A percentile compares a stretch with the other conserved stretches of the same genome.
Evolutionary conservation across 2,888 invertebrate species (phyloP).

Genomic region (Merodon equestris): DNA sequence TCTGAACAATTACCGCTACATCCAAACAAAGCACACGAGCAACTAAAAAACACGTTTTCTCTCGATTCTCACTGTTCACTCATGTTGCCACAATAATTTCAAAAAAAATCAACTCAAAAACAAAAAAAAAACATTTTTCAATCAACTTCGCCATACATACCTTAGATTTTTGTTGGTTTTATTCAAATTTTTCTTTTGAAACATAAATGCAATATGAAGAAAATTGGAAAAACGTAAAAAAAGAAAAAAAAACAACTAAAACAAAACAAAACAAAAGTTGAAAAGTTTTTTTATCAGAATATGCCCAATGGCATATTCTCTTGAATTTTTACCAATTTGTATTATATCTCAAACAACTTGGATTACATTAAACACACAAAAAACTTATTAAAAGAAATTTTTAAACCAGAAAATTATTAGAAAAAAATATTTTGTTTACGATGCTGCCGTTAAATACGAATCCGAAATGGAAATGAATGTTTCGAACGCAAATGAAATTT

Average conservation of each 20-base stretch:
- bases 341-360: background rate
- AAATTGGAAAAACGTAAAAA: background rate
- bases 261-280: slow-evolving; percentile 2
- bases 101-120: no score
- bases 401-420: slow-evolving; percentile 15
- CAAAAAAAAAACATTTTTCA: background rate
- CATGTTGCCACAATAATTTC: no score
- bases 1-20: background rate
- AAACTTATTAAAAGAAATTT: slow-evolving; percentile 30
- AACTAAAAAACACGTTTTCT: background rate
- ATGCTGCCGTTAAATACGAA: background rate
- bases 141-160: slow-evolving; percentile 1
- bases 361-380: slow-evolving; percentile 15
- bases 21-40: background rate
- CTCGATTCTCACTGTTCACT: background rate
- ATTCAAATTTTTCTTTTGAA: slow-evolving; percentile 14
- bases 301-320: background rate
- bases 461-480: slow-evolving; percentile 11
- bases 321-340: background rate
- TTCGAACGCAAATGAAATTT: slow-evolving; percentile 11
- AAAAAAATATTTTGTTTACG: slow-evolving; percentile 15
- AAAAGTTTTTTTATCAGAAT: slow-evolving; percentile 3
- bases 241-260: no score
- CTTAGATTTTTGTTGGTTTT: slow-evolving; percentile 16
- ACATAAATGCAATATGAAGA: slow-evolving; percentile 8